Conservation (phyloP, 30 jellyfish, hydroid and myxozoan genomes). For the Cassiopea andromeda region DNA sequence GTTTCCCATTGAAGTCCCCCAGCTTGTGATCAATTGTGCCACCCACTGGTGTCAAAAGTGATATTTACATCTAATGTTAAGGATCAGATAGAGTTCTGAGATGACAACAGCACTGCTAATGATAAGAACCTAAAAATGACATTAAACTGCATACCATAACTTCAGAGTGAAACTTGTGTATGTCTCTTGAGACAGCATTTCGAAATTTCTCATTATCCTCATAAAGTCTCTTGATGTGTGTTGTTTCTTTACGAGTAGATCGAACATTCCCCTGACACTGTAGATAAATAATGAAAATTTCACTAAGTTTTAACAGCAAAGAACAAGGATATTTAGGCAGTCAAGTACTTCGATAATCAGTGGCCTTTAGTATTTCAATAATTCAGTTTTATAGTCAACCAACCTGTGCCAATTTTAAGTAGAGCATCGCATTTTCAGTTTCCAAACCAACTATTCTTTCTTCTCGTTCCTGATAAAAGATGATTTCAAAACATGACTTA, state of each 20-base stretch:
- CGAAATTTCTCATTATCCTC: conserved; percentile 74
- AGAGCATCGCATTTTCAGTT: conserved; percentile 94
- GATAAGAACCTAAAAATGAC: neutral
- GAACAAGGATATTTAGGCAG: neutral
- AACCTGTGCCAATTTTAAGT: conserved; percentile 90
- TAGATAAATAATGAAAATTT: neutral
- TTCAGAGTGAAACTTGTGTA: conserved; percentile 22
- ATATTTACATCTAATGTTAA: too few species aligned
- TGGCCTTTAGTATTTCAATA: too few species aligned
- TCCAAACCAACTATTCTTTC: conserved; percentile 89
- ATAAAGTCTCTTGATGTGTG: conserved; percentile 67
- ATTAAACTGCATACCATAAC: conserved; percentile 42
- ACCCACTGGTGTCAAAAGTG: too few species aligned
- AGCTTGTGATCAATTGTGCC: too few species aligned
- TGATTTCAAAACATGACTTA: too few species aligned
- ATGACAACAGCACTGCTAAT: neutral
- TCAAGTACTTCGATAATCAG: neutral
- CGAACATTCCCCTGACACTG: conserved; percentile 80
- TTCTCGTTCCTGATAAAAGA: conserved; percentile 72
- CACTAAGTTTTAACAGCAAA: too few species aligned
- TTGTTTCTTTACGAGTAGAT: conserved; percentile 69
- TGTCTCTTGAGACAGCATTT: conserved; percentile 19
- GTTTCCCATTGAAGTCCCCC: too few species aligned
- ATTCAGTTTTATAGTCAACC: neutral
- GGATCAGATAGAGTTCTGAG: too few species aligned